These are phyloP conservation scores for Apodemus agrarius DNA, from an alignment of 2,797 vertebrate species.

Conservation along the genomic window DNA sequence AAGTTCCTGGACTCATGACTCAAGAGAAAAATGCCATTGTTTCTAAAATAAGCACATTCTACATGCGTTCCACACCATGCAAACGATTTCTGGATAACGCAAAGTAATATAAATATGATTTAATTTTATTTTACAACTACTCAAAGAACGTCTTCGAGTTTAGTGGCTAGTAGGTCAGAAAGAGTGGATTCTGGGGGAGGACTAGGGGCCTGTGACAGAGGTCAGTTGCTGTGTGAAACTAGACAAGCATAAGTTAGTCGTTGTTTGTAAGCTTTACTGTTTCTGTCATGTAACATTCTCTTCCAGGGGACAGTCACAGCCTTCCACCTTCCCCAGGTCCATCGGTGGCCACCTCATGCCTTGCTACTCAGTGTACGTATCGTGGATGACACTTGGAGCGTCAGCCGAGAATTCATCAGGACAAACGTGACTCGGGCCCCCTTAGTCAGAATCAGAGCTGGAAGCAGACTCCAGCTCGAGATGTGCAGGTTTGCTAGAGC, in stretches of 20 bases:
- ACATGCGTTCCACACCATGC: not conserved
- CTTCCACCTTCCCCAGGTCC: not conserved
- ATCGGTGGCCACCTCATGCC: not conserved
- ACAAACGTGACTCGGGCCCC: not conserved
- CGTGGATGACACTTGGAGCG: not conserved
- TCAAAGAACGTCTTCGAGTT: not conserved
- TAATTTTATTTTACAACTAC: conserved; percentile 35
- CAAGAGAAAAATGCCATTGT: conserved; percentile 1
- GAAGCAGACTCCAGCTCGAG: not conserved
- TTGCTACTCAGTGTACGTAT: not conserved
- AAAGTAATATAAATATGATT: conserved; percentile 9
- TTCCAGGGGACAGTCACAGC: not conserved
- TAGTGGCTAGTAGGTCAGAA: not conserved
- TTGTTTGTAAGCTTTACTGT: not conserved
- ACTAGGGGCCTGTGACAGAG: not conserved
- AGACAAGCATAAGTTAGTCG: not conserved
- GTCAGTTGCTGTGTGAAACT: not conserved
- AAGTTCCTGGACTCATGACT: not conserved
- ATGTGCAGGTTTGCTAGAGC: not conserved
- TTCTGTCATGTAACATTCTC: not conserved
- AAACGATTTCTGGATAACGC: not conserved
- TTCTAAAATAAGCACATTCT: not conserved
- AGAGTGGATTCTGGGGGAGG: not conserved
- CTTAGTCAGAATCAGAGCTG: not conserved
- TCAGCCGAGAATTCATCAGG: not conserved